Base-by-base conservation (phyloP, 23 tunicate species). In the Ciona savignyi region DNA sequence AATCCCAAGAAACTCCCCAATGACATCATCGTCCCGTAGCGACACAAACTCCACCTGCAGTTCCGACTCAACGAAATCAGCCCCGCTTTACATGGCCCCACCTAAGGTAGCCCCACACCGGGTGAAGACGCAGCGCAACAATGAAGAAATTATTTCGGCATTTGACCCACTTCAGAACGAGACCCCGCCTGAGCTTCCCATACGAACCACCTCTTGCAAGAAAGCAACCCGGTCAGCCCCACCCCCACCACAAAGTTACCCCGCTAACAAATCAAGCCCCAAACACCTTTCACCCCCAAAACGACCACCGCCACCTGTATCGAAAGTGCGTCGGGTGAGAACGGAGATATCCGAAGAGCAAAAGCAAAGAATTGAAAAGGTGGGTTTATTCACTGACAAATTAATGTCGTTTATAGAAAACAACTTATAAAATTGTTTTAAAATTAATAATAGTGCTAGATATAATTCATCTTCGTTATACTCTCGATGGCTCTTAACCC, bases 341-440 rank as follows among this genome's bases (percentile, higher is more conserved):
- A 11, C 32, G 30, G 56, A 34, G 34, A 74, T 60, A 20, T 34
- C 93, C 15, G 61, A 49, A 15, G 63, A 66, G 25, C 72, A 71
- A 21, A 86, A 86, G 74, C 42, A 20, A 30, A 86, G 74, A 67
- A 86, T 86, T 15, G 93, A 86, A 60, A 86, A 86, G 80, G 93
- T 86, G 63, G 25, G 42, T 23, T n/a, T n/a, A n/a, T n/a, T n/a
- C n/a, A n/a, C n/a, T n/a, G n/a, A n/a, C n/a, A n/a, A n/a, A n/a
- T n/a, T n/a, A n/a, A n/a, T n/a, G n/a, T n/a, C n/a, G n/a, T n/a
- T n/a, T n/a, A n/a, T n/a, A n/a, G n/a, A n/a, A n/a, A n/a, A n/a
- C n/a, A n/a, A n/a, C n/a, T n/a, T n/a, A n/a, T n/a, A n/a, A n/a
- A n/a, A n/a, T n/a, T n/a, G n/a, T n/a, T n/a, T n/a, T n/a, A n/a